These are phyloP conservation scores for Nipponia nippon DNA, from an alignment of 2,113 vertebrate species.

Conservation along the genomic window DNA sequence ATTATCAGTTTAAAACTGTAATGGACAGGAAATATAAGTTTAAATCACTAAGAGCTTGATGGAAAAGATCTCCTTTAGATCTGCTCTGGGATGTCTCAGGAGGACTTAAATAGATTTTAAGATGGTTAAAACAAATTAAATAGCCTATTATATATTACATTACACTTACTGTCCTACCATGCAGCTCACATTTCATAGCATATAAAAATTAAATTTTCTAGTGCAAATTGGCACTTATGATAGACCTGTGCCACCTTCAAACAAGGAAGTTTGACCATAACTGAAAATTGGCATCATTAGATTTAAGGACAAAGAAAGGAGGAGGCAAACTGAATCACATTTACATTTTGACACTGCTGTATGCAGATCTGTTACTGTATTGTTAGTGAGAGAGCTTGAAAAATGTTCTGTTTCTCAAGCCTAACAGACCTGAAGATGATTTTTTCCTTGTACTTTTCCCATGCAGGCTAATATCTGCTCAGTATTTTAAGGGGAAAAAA, in stretches of 20 bases:
- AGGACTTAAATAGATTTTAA: conserved; percentile 44
- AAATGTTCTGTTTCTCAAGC: neutral
- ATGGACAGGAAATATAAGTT: neutral
- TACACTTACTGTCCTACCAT: conserved; percentile 25
- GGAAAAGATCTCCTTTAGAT: conserved; percentile 18
- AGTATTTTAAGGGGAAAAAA: neutral
- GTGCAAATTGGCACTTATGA: conserved; percentile 27
- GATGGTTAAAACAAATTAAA: conserved; percentile 49
- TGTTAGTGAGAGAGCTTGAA: neutral
- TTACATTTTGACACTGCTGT: neutral
- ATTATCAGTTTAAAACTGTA: neutral
- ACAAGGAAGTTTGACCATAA: neutral
- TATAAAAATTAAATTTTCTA: conserved; percentile 50
- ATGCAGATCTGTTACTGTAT: neutral
- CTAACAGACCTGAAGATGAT: neutral
- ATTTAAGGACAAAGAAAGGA: neutral
- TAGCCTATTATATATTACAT: neutral
- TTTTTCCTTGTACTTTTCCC: neutral
- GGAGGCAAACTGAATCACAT: neutral
- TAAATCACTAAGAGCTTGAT: neutral
- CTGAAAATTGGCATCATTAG: conserved; percentile 4
- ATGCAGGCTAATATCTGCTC: neutral
- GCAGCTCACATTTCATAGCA: neutral
- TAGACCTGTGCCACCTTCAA: conserved; percentile 19
- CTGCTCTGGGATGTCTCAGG: neutral